Evolutionary conservation across 1,140 invertebrate genomes (phyloP).

Genomic region (Augochlora pura): DNA sequence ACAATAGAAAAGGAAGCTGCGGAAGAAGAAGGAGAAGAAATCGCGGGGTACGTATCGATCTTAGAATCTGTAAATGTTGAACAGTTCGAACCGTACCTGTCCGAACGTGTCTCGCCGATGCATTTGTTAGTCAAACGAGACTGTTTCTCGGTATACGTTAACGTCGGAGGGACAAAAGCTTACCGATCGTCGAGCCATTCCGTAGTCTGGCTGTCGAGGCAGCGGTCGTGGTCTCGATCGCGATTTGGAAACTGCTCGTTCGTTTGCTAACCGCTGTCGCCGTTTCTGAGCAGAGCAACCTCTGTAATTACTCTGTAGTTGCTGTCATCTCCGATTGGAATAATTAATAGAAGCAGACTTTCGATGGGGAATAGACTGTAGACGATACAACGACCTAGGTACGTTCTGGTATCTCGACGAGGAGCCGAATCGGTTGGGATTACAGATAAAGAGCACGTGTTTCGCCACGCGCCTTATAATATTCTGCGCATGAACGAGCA

Average conservation of each 20-base stretch:
- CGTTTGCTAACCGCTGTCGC: background rate
- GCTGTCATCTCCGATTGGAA: too few relatives aligned
- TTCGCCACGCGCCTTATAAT: constrained; percentile 34
- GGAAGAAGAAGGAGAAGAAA: background rate
- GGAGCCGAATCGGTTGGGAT: too few relatives aligned
- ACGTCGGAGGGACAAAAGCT: background rate
- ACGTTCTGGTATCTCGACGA: too few relatives aligned
- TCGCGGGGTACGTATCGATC: background rate
- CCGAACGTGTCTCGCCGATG: background rate
- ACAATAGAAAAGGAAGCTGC: too few relatives aligned
- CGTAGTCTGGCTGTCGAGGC: background rate
- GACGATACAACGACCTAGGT: too few relatives aligned
- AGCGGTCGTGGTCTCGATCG: background rate
- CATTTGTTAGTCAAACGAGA: constrained; percentile 30
- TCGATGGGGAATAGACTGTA: too few relatives aligned
- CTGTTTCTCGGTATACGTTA: background rate
- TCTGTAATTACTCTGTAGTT: too few relatives aligned
- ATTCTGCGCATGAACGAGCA: background rate
- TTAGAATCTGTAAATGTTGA: constrained; percentile 6
- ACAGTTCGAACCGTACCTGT: background rate
- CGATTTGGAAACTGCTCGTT: background rate
- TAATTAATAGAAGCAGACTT: too few relatives aligned
- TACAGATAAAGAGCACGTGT: constrained; percentile 24
- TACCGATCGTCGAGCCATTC: background rate
- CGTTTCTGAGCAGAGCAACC: too few relatives aligned